Percentiles rank a stretch among this genome's conserved stretches.
Evolutionary conservation across 2,888 invertebrate genomes (phyloP).

Genomic region (Eristalinus sepulchralis): DNA sequence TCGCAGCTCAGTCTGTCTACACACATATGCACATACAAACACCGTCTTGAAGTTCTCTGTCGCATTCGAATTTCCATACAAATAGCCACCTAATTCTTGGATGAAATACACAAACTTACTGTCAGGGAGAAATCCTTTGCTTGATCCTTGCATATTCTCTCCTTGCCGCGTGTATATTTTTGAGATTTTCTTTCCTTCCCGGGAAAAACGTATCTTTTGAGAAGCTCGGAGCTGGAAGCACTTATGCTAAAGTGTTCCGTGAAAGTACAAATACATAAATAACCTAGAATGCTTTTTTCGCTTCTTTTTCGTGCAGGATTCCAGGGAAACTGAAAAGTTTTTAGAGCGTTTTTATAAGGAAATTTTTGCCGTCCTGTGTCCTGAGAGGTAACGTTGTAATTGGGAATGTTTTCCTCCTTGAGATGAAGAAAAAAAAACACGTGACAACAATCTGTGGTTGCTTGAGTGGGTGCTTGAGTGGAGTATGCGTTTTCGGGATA

Average conservation of each 20-base stretch:
- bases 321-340: constrained; percentile 12
- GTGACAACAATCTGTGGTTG: constrained; percentile 31
- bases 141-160: constrained; percentile 32
- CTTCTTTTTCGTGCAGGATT: background rate
- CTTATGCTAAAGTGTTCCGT: constrained; percentile 61
- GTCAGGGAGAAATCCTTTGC: constrained; percentile 39
- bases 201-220: constrained; percentile 13
- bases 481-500: constrained; percentile 10
- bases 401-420: constrained; percentile 1
- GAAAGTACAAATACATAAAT: constrained; percentile 55
- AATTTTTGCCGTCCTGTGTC: constrained; percentile 1
- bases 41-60: constrained; percentile 10
- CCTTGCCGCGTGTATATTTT: constrained; percentile 39
- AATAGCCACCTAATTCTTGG: constrained; percentile 56
- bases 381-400: constrained; percentile 6
- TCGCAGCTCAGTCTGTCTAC: background rate
- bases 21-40: background rate
- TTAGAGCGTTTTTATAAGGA: constrained; percentile 22
- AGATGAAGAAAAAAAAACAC: constrained; percentile 1
- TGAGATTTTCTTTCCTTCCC: constrained; percentile 7
- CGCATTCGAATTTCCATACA: constrained; percentile 51
- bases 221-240: constrained; percentile 40
- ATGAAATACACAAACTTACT: constrained; percentile 53
- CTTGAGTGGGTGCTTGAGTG: constrained; percentile 29
- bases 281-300: constrained; percentile 1